Evolutionary conservation across 2,888 invertebrate genomes (phyloP).

Genomic region (Caenorhabditis sinica): DNA sequence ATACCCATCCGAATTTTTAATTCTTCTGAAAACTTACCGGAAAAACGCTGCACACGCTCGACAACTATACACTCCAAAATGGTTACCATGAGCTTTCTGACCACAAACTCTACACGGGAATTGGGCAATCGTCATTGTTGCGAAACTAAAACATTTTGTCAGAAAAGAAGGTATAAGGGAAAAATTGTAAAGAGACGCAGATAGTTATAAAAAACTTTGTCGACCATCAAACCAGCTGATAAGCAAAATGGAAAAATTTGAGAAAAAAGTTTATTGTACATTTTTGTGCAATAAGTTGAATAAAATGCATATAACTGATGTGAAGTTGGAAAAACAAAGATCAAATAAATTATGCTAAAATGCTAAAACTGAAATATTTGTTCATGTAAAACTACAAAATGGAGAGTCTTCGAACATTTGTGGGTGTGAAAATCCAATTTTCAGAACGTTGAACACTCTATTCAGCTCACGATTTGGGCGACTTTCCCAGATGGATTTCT

Average conservation of each 20-base stretch:
- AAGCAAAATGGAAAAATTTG: background rate
- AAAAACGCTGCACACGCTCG: conserved; percentile 70
- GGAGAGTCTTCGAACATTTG: conserved; percentile 48
- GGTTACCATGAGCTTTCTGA: conserved; percentile 59
- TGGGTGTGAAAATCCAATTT: conserved; percentile 59
- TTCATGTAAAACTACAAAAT: conserved; percentile 1
- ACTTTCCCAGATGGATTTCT: conserved; percentile 59
- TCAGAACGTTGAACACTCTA: conserved; percentile 66
- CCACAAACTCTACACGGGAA: conserved; percentile 46
- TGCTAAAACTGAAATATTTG: background rate
- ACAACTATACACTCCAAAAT: conserved; percentile 65
- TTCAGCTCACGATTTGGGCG: conserved; percentile 61
- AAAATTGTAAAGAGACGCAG: background rate
- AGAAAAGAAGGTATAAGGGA: background rate
- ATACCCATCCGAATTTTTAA: too few species aligned
- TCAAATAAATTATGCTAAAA: background rate
- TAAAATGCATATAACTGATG: background rate
- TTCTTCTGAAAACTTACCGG: conserved; percentile 47
- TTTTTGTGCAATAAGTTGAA: background rate
- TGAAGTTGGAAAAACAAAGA: background rate
- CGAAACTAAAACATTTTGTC: background rate
- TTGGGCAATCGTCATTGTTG: background rate
- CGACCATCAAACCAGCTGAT: conserved; percentile 17
- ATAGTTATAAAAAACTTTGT: background rate
- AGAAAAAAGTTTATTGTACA: background rate